Conservation (phyloP, 2,888 invertebrate genomes). For the Eucera pruinosa region DNA sequence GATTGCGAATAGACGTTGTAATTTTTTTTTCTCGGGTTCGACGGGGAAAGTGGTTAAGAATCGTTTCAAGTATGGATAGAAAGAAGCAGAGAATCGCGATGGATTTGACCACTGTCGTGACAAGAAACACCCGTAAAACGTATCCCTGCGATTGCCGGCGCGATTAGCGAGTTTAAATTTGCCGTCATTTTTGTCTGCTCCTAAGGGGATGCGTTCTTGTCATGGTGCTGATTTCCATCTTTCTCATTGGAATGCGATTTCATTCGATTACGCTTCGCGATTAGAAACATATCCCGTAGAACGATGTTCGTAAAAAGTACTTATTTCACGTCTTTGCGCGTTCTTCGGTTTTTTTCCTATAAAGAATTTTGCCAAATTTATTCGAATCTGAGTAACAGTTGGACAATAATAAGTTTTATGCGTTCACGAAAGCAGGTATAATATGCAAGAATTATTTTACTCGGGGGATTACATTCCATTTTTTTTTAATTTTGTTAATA, state of each 20-base stretch:
- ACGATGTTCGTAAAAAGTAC: too few relatives aligned
- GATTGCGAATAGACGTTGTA: slow-evolving; percentile 40
- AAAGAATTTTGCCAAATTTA: not conserved
- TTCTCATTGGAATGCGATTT: not conserved
- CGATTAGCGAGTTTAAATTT: slow-evolving; percentile 11
- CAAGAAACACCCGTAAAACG: too few relatives aligned
- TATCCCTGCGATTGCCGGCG: not conserved
- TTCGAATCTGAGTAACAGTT: not conserved
- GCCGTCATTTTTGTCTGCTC: not conserved
- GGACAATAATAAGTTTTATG: slow-evolving; percentile 38
- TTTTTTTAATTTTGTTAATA: too few relatives aligned
- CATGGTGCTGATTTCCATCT: not conserved
- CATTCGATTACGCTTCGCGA: too few relatives aligned
- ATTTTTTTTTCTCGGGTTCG: slow-evolving; percentile 37
- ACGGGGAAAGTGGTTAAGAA: slow-evolving; percentile 1
- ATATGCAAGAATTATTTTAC: too few relatives aligned
- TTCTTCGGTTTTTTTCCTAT: too few relatives aligned
- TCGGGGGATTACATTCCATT: too few relatives aligned
- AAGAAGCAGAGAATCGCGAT: not conserved
- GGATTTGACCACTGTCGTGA: too few relatives aligned
- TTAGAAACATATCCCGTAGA: too few relatives aligned
- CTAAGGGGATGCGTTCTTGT: too few relatives aligned
- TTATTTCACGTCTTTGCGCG: too few relatives aligned
- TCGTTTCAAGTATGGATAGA: not conserved
- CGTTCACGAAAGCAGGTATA: too few relatives aligned